Conservation (phyloP, 2,888 invertebrate species). For the Parnassius glacialis region DNA sequence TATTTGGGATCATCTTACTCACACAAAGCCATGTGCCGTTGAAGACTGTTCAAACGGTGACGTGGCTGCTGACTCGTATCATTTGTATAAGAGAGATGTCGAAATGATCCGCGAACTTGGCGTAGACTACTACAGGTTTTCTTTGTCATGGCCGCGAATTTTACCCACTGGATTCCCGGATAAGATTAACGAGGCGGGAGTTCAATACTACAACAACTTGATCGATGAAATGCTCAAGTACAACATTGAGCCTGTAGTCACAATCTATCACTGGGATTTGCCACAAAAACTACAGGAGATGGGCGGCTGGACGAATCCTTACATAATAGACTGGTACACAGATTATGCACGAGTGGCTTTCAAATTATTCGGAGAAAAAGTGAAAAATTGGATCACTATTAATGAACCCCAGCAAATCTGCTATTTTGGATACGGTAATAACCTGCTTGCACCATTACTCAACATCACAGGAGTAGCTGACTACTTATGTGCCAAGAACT, state of each 20-base stretch:
- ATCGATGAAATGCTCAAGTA: slow-evolving; percentile 78
- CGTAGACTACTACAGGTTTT: slow-evolving; percentile 80
- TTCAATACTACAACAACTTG: slow-evolving; percentile 53
- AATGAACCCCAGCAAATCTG: slow-evolving; percentile 17
- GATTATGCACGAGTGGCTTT: slow-evolving; percentile 64
- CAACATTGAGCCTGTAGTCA: slow-evolving; percentile 64
- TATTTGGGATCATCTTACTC: slow-evolving; percentile 81
- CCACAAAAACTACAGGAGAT: slow-evolving; percentile 38
- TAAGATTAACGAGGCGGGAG: slow-evolving; percentile 73
- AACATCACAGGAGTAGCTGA: slow-evolving; percentile 33
- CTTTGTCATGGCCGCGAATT: slow-evolving; percentile 84
- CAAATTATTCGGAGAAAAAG: slow-evolving; percentile 64
- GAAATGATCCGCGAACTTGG: slow-evolving; percentile 63
- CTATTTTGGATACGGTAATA: slow-evolving; percentile 4
- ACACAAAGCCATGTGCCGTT: slow-evolving; percentile 60
- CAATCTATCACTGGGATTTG: slow-evolving; percentile 37
- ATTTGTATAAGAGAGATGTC: slow-evolving; percentile 79
- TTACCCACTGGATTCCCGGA: slow-evolving; percentile 80
- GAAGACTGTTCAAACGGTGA: slow-evolving; percentile 75
- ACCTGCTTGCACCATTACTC: neutral
- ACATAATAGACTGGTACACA: slow-evolving; percentile 62
- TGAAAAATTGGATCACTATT: slow-evolving; percentile 38
- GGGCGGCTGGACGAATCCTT: slow-evolving; percentile 54
- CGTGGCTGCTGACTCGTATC: slow-evolving; percentile 81
- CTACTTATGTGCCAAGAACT: too few relatives aligned